Evolutionary conservation across 2,797 vertebrate genomes (phyloP).

Genomic region (Channallabes apus): DNA sequence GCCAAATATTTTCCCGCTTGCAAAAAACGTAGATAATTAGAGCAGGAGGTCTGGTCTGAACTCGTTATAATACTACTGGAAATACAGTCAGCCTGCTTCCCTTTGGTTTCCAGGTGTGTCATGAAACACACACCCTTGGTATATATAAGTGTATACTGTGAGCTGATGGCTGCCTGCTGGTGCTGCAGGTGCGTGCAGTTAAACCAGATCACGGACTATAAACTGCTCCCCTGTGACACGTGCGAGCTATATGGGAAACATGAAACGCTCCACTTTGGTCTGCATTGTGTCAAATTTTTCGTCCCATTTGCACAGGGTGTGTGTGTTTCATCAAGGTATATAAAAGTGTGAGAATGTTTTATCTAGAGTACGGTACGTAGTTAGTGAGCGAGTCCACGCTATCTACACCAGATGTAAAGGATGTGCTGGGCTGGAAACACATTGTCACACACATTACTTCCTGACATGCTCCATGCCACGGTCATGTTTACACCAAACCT

Average conservation of each 20-base stretch:
- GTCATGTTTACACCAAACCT: conserved; percentile 66
- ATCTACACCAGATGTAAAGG: conserved; percentile 63
- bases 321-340: conserved; percentile 50
- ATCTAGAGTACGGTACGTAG: background rate
- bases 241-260: conserved; percentile 42
- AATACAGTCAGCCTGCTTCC: conserved; percentile 6
- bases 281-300: conserved; percentile 34
- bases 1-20: conserved; percentile 34
- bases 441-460: conserved; percentile 73
- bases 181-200: conserved; percentile 54
- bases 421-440: conserved; percentile 66
- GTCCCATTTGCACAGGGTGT: background rate
- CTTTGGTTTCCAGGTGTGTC: conserved; percentile 47
- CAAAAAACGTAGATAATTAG: conserved; percentile 35
- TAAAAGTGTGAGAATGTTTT: background rate
- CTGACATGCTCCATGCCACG: conserved; percentile 72
- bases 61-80: conserved; percentile 18
- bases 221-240: conserved; percentile 46
- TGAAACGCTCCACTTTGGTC: conserved; percentile 43
- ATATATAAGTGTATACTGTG: conserved; percentile 15
- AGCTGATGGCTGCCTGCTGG: conserved; percentile 42
- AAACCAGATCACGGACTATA: conserved; percentile 53
- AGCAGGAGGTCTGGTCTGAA: conserved; percentile 16
- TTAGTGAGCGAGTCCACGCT: background rate
- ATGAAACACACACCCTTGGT: conserved; percentile 36